A percentile compares a stretch with the other conserved stretches of the same genome.
Conservation (phyloP, 2,113 vertebrate genomes). For the Coregonus clupeaformis region DNA sequence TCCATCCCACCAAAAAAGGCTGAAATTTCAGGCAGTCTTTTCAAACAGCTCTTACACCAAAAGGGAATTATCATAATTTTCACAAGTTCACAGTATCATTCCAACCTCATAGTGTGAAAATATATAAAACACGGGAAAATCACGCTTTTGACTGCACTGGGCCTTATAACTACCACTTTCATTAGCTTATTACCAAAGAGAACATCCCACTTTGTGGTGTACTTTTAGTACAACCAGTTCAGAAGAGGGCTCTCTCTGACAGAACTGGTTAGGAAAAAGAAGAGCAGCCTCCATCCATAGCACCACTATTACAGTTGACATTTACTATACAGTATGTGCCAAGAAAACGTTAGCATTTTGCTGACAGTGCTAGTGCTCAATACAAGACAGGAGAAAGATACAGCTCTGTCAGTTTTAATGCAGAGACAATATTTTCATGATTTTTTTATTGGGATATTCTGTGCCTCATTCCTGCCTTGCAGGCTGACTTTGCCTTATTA, state of each 20-base stretch:
- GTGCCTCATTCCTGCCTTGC: not conserved
- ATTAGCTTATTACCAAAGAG: not conserved
- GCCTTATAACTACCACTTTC: not conserved
- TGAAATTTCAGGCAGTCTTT: too few relatives aligned
- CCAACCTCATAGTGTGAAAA: too few relatives aligned
- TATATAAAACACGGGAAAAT: too few relatives aligned
- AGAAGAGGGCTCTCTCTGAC: not conserved
- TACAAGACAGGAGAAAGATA: conserved; percentile 12
- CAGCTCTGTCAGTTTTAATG: conserved; percentile 23
- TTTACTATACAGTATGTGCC: conserved; percentile 44
- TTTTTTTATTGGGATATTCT: not conserved
- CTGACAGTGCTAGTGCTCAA: conserved; percentile 34
- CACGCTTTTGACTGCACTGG: too few relatives aligned
- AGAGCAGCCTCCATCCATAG: conserved; percentile 3
- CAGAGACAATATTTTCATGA: not conserved
- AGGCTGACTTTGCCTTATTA: conserved; percentile 29
- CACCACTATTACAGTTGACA: conserved; percentile 35
- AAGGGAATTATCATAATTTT: too few relatives aligned
- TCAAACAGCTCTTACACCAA: too few relatives aligned
- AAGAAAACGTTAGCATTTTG: conserved; percentile 40
- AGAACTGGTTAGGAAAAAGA: not conserved
- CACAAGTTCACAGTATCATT: too few relatives aligned
- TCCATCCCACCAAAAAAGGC: too few relatives aligned
- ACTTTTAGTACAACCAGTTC: not conserved
- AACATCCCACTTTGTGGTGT: not conserved